Evolutionary conservation across 2,888 invertebrate genomes (phyloP).

Genomic region (Biston stratarius): DNA sequence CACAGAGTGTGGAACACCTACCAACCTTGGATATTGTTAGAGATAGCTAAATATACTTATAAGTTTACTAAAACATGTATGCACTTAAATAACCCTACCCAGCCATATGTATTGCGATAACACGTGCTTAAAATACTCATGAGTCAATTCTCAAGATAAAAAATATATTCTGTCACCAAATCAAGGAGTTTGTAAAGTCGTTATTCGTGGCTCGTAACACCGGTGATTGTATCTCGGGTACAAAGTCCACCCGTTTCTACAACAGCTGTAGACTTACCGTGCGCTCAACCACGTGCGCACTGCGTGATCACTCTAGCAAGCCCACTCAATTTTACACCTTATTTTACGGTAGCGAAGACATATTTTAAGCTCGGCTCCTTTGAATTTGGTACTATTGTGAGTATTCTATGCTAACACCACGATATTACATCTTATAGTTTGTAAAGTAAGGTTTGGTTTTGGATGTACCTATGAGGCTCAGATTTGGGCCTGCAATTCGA

Average conservation of each 20-base stretch:
- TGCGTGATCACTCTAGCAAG: slow-evolving; percentile 64
- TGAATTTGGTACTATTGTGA: slow-evolving; percentile 23
- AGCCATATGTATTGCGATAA: slow-evolving; percentile 2
- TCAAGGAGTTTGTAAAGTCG: slow-evolving; percentile 53
- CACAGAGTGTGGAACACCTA: too few species aligned
- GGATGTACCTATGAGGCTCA: slow-evolving; percentile 1
- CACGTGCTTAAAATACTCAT: slow-evolving; percentile 32
- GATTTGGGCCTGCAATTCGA: slow-evolving; percentile 36
- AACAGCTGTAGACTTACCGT: slow-evolving; percentile 75
- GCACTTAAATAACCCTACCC: too few species aligned
- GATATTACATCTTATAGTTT: slow-evolving; percentile 43
- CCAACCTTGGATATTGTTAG: too few species aligned
- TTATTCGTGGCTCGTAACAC: slow-evolving; percentile 67
- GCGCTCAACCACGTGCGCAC: slow-evolving; percentile 66
- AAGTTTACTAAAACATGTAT: neutral
- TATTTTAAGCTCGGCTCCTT: neutral
- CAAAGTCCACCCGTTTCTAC: slow-evolving; percentile 75
- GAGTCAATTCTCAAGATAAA: slow-evolving; percentile 47
- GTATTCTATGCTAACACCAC: slow-evolving; percentile 21
- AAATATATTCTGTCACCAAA: slow-evolving; percentile 52
- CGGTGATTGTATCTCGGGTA: slow-evolving; percentile 78
- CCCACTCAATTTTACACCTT: slow-evolving; percentile 47
- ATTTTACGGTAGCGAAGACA: neutral
- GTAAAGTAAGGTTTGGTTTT: slow-evolving; percentile 28
- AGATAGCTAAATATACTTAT: neutral